Conservation (phyloP, 2,888 invertebrate genomes). For the Nomada fucata region DNA sequence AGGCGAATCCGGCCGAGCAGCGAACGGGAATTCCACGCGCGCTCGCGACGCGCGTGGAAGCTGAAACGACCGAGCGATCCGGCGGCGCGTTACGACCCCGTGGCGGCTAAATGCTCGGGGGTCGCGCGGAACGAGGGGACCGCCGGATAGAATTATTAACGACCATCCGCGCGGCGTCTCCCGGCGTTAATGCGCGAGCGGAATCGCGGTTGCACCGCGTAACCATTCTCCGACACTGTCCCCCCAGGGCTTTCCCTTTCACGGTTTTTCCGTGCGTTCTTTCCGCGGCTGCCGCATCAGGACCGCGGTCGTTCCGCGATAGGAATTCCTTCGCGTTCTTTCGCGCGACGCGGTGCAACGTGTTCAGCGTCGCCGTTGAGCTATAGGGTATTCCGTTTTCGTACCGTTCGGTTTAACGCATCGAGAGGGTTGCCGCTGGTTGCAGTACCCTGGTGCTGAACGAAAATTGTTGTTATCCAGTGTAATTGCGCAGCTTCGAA, state of each 20-base stretch:
- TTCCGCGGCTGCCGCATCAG: background rate
- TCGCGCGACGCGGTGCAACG: too few species aligned
- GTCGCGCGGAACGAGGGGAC: slow-evolving; percentile 49
- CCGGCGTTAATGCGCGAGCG: slow-evolving; percentile 75
- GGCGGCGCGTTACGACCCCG: slow-evolving; percentile 48
- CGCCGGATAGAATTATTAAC: slow-evolving; percentile 76
- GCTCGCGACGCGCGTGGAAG: background rate
- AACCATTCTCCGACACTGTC: slow-evolving; percentile 14
- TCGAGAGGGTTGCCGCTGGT: too few species aligned
- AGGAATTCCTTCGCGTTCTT: too few species aligned
- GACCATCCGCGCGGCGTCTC: slow-evolving; percentile 73
- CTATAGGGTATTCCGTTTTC: too few species aligned
- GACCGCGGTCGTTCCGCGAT: too few species aligned
- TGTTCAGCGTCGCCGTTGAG: too few species aligned
- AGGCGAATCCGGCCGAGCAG: background rate
- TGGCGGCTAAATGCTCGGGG: slow-evolving; percentile 56
- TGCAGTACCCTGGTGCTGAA: too few species aligned
- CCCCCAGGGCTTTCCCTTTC: background rate
- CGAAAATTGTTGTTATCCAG: too few species aligned
- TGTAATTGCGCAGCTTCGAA: too few species aligned
- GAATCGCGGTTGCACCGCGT: slow-evolving; percentile 66
- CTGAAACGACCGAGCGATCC: slow-evolving; percentile 33
- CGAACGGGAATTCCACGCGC: slow-evolving; percentile 30
- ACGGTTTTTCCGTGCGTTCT: background rate
- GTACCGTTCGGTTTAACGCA: too few species aligned